phyloP scores from a whole-genome alignment of 2,888 invertebrate genomes.

The Tachina lurida region DNA sequence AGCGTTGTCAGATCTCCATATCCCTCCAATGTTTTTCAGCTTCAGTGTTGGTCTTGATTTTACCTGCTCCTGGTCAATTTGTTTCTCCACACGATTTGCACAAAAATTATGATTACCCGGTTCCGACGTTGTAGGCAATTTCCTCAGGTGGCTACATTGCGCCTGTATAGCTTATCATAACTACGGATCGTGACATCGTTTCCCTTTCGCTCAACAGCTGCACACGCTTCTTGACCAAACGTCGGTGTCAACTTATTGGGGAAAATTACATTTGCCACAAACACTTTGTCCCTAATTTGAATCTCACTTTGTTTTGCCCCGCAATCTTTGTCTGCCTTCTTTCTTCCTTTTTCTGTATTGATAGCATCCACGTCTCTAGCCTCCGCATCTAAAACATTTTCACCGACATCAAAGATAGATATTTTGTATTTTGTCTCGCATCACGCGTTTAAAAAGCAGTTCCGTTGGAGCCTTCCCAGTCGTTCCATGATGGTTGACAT shows the following conservation, averaged over 20 bases:
- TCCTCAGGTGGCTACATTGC: slow-evolving; percentile 45
- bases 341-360: slow-evolving; percentile 60
- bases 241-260: slow-evolving; percentile 51
- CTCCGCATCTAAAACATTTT: slow-evolving; percentile 43
- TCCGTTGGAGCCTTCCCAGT: slow-evolving; percentile 68
- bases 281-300: slow-evolving; percentile 52
- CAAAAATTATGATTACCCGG: slow-evolving; percentile 10
- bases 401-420: slow-evolving; percentile 41
- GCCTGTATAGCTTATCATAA: slow-evolving; percentile 27
- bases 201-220: slow-evolving; percentile 32
- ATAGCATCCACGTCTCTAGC: slow-evolving; percentile 45
- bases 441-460: slow-evolving; percentile 60
- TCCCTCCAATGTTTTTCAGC: neutral
- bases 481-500: slow-evolving; percentile 47
- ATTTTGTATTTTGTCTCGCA: slow-evolving; percentile 65
- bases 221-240: slow-evolving; percentile 40
- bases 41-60: slow-evolving; percentile 32
- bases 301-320: slow-evolving; percentile 48
- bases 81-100: neutral
- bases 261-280: slow-evolving; percentile 46
- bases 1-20: neutral
- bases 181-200: slow-evolving; percentile 41
- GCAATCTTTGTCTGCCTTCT: slow-evolving; percentile 11
- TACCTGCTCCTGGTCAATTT: slow-evolving; percentile 24
- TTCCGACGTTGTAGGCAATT: slow-evolving; percentile 16